phyloP scores from a whole-genome alignment of 2,113 vertebrate genomes.

The Piaya cayana region DNA sequence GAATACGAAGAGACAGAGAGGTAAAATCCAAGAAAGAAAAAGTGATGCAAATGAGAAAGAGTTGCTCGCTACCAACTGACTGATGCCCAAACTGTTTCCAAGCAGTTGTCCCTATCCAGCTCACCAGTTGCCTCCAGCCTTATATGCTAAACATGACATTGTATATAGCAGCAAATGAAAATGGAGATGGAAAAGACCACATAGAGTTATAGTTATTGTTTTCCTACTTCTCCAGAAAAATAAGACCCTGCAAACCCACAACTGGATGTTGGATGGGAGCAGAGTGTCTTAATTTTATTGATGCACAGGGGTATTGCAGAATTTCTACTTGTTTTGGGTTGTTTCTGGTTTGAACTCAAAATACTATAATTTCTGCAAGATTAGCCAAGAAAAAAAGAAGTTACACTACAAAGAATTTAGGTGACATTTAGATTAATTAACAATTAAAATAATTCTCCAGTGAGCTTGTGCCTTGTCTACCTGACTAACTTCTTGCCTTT shows the following conservation, averaged over 20 bases:
- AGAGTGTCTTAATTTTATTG: neutral
- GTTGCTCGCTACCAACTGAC: too few relatives aligned
- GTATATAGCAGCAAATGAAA: too few relatives aligned
- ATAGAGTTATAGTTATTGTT: accelerated
- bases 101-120: too few relatives aligned
- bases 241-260: neutral
- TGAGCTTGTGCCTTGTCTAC: neutral
- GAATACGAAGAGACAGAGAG: too few relatives aligned
- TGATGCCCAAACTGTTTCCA: too few relatives aligned
- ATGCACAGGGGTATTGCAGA: neutral
- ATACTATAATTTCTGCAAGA: neutral
- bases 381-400: neutral
- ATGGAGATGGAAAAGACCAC: too few relatives aligned
- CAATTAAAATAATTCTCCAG: neutral
- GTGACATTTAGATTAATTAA: neutral
- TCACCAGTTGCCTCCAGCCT: too few relatives aligned
- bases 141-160: too few relatives aligned
- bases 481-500: neutral
- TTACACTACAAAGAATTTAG: neutral
- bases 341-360: neutral
- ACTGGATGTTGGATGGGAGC: neutral
- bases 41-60: too few relatives aligned
- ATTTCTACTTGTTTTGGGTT: neutral
- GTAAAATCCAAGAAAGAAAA: too few relatives aligned
- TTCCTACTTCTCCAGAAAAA: neutral